These are phyloP conservation scores for Chouioia cunea DNA, from an alignment of 2,888 invertebrate genomes.

Conservation along the genomic window DNA sequence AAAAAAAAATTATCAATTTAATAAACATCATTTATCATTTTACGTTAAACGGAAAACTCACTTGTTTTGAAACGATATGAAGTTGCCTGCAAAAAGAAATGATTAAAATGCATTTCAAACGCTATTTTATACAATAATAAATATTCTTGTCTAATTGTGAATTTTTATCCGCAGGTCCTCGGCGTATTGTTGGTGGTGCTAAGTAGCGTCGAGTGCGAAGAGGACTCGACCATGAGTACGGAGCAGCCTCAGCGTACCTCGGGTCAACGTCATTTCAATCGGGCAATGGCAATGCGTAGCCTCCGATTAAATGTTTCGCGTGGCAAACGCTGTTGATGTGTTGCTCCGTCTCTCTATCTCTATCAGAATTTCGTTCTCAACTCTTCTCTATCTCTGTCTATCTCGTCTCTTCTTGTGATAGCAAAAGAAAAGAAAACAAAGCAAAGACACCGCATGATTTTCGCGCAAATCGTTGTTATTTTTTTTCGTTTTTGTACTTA, in stretches of 20 bases:
- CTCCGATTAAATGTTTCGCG: constrained; percentile 71
- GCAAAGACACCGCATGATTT: neutral
- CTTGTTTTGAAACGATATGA: no score
- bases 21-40: no score
- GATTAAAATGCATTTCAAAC: no score
- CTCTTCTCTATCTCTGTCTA: neutral
- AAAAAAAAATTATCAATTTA: no score
- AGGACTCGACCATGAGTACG: constrained; percentile 59
- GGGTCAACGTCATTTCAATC: constrained; percentile 86
- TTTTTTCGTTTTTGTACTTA: constrained; percentile 35
- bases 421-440: neutral
- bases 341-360: neutral
- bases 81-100: no score
- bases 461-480: constrained; percentile 6
- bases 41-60: no score
- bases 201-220: constrained; percentile 72
- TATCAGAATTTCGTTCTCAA: neutral
- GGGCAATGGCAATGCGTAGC: constrained; percentile 90
- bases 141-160: neutral
- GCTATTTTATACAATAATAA: no score
- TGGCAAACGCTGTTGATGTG: constrained; percentile 65
- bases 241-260: constrained; percentile 55
- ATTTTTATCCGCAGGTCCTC: constrained; percentile 74
- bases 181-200: constrained; percentile 87
- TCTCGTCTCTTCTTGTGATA: constrained; percentile 1